These are phyloP conservation scores for Channa striata DNA, from an alignment of 2,797 vertebrate genomes.

Conservation along the genomic window DNA sequence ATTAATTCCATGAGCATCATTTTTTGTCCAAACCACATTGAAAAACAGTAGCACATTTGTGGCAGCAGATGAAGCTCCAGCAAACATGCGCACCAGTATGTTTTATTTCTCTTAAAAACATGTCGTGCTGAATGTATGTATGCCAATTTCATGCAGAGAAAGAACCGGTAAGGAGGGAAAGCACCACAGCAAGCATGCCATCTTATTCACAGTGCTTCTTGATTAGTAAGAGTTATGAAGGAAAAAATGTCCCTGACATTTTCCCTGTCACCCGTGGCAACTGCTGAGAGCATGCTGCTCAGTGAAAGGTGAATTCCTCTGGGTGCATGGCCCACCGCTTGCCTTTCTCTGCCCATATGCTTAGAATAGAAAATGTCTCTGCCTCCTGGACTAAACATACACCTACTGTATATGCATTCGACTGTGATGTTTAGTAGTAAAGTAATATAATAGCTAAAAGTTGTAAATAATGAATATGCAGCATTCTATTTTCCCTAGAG, in stretches of 20 bases:
- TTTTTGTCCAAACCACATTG: conserved; percentile 37
- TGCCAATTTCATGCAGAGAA: conserved; percentile 28
- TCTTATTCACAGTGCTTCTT: conserved; percentile 33
- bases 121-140: conserved; percentile 21
- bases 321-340: conserved; percentile 57
- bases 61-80: conserved; percentile 13
- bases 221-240: conserved; percentile 45
- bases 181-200: conserved; percentile 17
- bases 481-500: neutral
- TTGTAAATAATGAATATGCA: neutral
- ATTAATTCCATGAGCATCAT: conserved; percentile 43
- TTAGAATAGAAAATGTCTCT: conserved; percentile 74
- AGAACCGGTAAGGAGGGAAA: neutral
- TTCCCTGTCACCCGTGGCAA: conserved; percentile 80
- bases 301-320: conserved; percentile 83
- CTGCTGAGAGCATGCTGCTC: conserved; percentile 65
- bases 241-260: conserved; percentile 74
- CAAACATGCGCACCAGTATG: conserved; percentile 17
- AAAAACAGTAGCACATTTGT: conserved; percentile 22
- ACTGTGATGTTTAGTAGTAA: conserved; percentile 47
- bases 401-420: conserved; percentile 45
- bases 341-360: conserved; percentile 67
- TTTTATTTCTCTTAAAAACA: conserved; percentile 13
- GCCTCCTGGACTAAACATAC: conserved; percentile 64
- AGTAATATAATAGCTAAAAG: conserved; percentile 26